Evolutionary conservation across 2,113 vertebrate genomes (phyloP), one percentile per base, ranked within the genome.

Genomic region (Gymnobelideus leadbeateri): DNA sequence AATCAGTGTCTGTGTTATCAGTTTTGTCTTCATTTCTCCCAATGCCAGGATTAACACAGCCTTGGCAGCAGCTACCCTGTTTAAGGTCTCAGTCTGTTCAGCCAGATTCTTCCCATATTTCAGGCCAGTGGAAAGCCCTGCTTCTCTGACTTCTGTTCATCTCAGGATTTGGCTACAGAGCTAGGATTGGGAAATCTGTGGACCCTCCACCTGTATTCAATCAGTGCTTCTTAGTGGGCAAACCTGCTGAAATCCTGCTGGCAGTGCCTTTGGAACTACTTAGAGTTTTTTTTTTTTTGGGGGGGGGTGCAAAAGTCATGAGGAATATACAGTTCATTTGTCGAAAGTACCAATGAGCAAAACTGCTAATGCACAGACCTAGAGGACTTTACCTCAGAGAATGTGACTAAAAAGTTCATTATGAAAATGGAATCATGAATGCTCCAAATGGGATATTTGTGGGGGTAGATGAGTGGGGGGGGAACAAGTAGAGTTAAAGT

Each of bases 251-350:
- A 96, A 95, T 95, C 68, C 51, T 96, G 61, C 61, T 68, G 9
- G n/a, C 3, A n/a, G 31, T 16, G 31, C 31, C 12, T 31, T 68
- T 68, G 61, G 31, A 68, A 68, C 31, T 68, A 68, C 31, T 1
- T 37, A n/a, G 21, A 52, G 10, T 68, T 12, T 16, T 68, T 68
- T n/a, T n/a, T n/a, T n/a, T n/a, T n/a, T n/a, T n/a, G n/a, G n/a
- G n/a, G 61, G 23, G 95, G 89, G 96, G 68, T 93, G 68, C 68
- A 93, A 25, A 96, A 96, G 77, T 97, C 92, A 57, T 92, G 96
- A 95, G 95, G 53, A 96, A 97, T 97, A 95, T 94, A 96, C 55
- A 97, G 55, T 95, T 95, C 91, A 97, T 96, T 96, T 92, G 89
- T 95, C 77, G 91, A 68, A 95, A 96, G 97, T 89, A 91, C 49